Conservation (phyloP, 2,113 vertebrate genomes). For the Pristiophorus japonicus region DNA sequence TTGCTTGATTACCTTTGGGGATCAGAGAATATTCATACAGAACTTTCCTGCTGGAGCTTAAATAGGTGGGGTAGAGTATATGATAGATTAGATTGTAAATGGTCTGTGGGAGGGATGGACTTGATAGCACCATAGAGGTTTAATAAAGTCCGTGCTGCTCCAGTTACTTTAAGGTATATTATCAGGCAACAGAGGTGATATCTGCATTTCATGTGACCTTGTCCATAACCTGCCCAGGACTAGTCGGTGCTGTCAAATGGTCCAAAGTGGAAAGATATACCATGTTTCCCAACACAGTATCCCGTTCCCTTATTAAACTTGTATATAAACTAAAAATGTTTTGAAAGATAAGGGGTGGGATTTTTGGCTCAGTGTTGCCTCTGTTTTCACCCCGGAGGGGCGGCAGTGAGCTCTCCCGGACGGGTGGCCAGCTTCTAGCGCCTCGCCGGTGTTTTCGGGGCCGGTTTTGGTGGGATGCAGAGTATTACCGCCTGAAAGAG, state of each 20-base stretch:
- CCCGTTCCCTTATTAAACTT: background rate
- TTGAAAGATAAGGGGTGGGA: too few species aligned
- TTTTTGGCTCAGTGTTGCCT: too few species aligned
- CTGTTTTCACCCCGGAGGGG: too few species aligned
- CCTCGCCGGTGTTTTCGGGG: too few species aligned
- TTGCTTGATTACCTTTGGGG: background rate
- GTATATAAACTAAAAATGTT: background rate
- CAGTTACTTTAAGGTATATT: background rate
- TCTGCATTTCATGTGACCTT: background rate
- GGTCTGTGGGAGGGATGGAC: background rate
- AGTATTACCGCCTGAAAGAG: too few species aligned
- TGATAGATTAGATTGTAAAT: background rate
- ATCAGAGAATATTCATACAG: background rate
- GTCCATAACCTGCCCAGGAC: background rate
- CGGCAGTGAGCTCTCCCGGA: too few species aligned
- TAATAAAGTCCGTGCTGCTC: background rate
- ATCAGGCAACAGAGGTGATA: background rate
- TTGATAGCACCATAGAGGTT: background rate
- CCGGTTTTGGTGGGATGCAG: too few species aligned
- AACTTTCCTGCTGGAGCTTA: background rate
- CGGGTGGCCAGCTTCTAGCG: too few species aligned
- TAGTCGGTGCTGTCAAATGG: background rate
- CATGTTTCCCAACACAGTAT: background rate
- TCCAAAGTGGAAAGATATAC: background rate
- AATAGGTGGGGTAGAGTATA: background rate